These are phyloP conservation scores for Atopsyche davidsoni DNA, from an alignment of 1,140 invertebrate species.

Conservation along the genomic window DNA sequence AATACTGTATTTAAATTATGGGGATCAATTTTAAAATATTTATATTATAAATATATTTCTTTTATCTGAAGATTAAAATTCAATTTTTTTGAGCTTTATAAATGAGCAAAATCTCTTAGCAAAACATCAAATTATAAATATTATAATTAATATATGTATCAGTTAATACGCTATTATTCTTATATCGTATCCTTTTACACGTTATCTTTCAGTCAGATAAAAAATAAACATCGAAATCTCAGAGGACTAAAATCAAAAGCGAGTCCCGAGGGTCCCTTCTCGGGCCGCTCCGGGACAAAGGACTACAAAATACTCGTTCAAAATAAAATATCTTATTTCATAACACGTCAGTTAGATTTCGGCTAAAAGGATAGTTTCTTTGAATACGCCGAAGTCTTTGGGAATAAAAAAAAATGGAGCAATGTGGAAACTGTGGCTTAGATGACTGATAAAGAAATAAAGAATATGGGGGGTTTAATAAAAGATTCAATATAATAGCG, in stretches of 20 bases:
- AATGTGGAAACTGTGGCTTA: too few species aligned
- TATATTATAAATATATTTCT: too few species aligned
- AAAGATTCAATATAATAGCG: too few species aligned
- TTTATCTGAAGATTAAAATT: too few species aligned
- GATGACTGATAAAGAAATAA: too few species aligned
- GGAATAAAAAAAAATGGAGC: too few species aligned
- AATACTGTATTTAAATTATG: too few species aligned
- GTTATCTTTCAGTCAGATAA: background rate
- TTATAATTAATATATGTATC: background rate
- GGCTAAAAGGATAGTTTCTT: constrained; percentile 11
- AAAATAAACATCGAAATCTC: constrained; percentile 2
- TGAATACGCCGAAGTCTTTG: constrained; percentile 8
- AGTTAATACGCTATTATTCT: background rate
- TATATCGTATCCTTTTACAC: background rate
- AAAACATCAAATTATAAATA: too few species aligned
- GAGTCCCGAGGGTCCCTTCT: constrained; percentile 23
- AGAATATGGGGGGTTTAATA: too few species aligned
- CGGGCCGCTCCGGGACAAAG: constrained; percentile 23
- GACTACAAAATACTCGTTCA: constrained; percentile 22
- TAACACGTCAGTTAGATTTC: constrained; percentile 7
- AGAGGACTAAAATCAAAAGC: constrained; percentile 29
- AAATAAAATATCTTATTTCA: constrained; percentile 33
- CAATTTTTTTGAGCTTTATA: too few species aligned
- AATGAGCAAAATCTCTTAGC: too few species aligned
- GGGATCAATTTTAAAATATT: too few species aligned